A percentile compares a stretch with the other conserved stretches of the same genome.
Evolutionary conservation across 92 coral and sea anemone species (phyloP).

Genomic region (Actinostola sp.): DNA sequence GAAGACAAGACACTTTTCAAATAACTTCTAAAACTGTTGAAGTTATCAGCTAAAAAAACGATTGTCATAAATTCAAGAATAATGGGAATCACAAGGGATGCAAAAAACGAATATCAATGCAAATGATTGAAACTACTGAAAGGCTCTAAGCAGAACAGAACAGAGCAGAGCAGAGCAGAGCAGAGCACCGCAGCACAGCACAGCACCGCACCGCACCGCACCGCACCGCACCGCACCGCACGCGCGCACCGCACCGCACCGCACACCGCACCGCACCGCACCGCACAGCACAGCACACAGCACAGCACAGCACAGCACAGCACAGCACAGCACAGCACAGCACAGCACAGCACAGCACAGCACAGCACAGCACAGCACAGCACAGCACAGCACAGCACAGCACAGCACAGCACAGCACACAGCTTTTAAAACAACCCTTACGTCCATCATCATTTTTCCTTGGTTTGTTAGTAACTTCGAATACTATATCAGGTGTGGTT

Average conservation of each 20-base stretch:
- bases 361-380: constrained; percentile 4
- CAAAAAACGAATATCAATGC: too few relatives aligned
- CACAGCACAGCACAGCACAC: constrained; percentile 9
- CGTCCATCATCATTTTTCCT: not conserved
- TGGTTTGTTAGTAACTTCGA: not conserved
- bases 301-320: constrained; percentile 2
- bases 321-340: constrained; percentile 13
- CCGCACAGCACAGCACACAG: constrained; percentile 11
- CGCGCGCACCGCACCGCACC: not conserved
- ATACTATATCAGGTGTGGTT: not conserved
- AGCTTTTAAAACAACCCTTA: not conserved
- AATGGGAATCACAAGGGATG: too few relatives aligned
- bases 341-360: constrained; percentile 9
- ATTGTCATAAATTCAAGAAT: too few relatives aligned
- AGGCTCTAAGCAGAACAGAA: not conserved
- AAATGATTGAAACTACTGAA: too few relatives aligned
- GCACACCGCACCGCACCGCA: not conserved
- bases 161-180: not conserved
- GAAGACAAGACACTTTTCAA: too few relatives aligned
- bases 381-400: constrained; percentile 12
- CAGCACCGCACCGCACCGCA: not conserved
- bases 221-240: not conserved
- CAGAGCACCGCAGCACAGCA: not conserved
- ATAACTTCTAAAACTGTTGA: too few relatives aligned
- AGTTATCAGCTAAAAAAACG: too few relatives aligned